Percentiles rank a stretch among this genome's conserved stretches.
Conservation (phyloP, 2,113 vertebrate genomes). For the Typhlomys cinereus region DNA sequence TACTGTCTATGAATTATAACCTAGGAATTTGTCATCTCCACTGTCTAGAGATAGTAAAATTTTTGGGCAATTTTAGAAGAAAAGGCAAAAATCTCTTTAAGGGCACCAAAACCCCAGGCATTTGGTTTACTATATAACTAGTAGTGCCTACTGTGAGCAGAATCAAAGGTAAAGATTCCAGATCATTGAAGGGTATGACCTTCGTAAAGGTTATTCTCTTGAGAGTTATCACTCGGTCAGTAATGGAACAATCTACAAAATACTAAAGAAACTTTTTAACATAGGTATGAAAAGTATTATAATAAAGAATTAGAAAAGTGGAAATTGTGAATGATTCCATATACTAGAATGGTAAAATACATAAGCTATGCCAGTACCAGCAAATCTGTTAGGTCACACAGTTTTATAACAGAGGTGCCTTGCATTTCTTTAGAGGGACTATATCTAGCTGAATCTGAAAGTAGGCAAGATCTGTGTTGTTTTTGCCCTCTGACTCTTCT, state of each 20-base stretch:
- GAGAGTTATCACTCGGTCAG: background rate
- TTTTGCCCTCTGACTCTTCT: background rate
- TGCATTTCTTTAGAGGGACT: background rate
- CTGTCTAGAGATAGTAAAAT: background rate
- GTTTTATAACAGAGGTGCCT: background rate
- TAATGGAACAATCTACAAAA: background rate
- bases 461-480: background rate
- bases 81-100: background rate
- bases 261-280: background rate
- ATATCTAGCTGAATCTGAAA: slow-evolving; percentile 1
- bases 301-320: background rate
- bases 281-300: slow-evolving; percentile 13
- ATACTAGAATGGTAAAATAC: background rate
- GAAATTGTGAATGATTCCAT: background rate
- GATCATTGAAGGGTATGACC: background rate
- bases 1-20: slow-evolving; percentile 4
- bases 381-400: background rate
- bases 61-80: background rate
- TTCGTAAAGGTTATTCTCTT: background rate
- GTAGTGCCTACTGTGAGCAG: background rate
- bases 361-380: background rate
- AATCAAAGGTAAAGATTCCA: slow-evolving; percentile 31
- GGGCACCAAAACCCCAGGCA: background rate
- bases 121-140: background rate
- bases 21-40: background rate